Evolutionary conservation across 1,140 invertebrate genomes (phyloP).

Genomic region (Brachionus koreanus): DNA sequence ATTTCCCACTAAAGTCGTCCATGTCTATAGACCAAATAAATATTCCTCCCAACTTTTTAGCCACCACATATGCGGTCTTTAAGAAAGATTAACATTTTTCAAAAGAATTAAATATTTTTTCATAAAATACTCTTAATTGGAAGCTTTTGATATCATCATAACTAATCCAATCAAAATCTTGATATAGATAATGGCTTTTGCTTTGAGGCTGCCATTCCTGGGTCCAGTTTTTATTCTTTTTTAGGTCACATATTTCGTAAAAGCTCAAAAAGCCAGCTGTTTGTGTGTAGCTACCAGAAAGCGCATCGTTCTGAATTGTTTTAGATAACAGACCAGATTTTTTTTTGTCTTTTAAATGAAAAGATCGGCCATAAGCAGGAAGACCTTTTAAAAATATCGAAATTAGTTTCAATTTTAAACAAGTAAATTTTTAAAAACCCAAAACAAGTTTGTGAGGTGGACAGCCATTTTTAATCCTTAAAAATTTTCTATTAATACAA

Average conservation of each 20-base stretch:
- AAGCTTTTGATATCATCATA: conserved; percentile 70
- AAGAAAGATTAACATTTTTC: neutral
- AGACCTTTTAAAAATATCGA: conserved; percentile 68
- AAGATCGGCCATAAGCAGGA: conserved; percentile 80
- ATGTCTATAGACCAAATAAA: conserved; percentile 51
- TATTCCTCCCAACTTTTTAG: conserved; percentile 62
- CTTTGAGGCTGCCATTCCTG: conserved; percentile 27
- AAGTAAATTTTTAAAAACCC: neutral
- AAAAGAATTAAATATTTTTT: neutral
- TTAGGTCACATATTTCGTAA: conserved; percentile 70
- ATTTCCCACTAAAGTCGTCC: conserved; percentile 58
- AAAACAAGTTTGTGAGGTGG: conserved; percentile 32
- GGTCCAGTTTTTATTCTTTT: conserved; percentile 31
- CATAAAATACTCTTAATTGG: conserved; percentile 11
- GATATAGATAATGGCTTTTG: conserved; percentile 68
- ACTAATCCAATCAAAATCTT: conserved; percentile 84
- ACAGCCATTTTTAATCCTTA: conserved; percentile 41
- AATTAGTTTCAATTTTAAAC: conserved; percentile 61
- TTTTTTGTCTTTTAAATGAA: conserved; percentile 58
- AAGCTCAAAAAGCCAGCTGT: conserved; percentile 88
- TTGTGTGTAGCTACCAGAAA: conserved; percentile 49
- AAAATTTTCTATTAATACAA: neutral
- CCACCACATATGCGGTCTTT: conserved; percentile 76
- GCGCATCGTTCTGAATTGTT: neutral
- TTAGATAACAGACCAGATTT: neutral